Conservation (phyloP, 2,797 vertebrate genomes). For the Malacoctenus gilli region DNA sequence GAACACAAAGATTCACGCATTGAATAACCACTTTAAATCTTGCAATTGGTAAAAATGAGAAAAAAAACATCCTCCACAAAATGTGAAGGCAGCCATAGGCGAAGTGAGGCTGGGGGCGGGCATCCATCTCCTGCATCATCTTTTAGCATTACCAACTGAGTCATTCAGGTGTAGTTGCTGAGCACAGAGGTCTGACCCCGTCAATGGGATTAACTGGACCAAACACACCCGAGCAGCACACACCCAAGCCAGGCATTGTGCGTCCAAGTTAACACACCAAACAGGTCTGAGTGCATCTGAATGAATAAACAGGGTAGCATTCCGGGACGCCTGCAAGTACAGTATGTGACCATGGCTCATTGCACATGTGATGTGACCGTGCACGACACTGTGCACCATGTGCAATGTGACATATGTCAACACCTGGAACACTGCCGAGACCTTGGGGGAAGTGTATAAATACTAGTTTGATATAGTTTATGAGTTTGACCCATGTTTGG, state of each 20-base stretch:
- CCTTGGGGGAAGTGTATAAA: background rate
- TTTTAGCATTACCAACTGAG: constrained; percentile 22
- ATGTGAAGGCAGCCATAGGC: too few relatives aligned
- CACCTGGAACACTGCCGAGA: constrained; percentile 13
- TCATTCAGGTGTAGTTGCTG: constrained; percentile 28
- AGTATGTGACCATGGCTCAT: constrained; percentile 30
- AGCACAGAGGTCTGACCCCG: background rate
- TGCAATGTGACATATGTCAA: constrained; percentile 17
- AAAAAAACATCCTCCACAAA: too few relatives aligned
- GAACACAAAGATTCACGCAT: too few relatives aligned
- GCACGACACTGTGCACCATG: constrained; percentile 23
- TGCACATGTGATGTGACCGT: constrained; percentile 26
- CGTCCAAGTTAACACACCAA: constrained; percentile 25
- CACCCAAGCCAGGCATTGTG: constrained; percentile 16
- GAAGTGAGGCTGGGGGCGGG: background rate
- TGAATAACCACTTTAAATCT: too few relatives aligned
- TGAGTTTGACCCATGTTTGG: too few relatives aligned
- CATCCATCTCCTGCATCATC: constrained; percentile 3
- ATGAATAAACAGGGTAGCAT: constrained; percentile 18
- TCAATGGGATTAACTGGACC: constrained; percentile 29
- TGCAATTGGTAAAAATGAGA: too few relatives aligned
- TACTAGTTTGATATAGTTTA: background rate
- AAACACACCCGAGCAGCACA: too few relatives aligned
- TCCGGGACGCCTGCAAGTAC: constrained; percentile 12
- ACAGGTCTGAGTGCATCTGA: too few relatives aligned